Evolutionary conservation across 1,140 invertebrate genomes (phyloP).

Genomic region (Rhizoglyphus robini): DNA sequence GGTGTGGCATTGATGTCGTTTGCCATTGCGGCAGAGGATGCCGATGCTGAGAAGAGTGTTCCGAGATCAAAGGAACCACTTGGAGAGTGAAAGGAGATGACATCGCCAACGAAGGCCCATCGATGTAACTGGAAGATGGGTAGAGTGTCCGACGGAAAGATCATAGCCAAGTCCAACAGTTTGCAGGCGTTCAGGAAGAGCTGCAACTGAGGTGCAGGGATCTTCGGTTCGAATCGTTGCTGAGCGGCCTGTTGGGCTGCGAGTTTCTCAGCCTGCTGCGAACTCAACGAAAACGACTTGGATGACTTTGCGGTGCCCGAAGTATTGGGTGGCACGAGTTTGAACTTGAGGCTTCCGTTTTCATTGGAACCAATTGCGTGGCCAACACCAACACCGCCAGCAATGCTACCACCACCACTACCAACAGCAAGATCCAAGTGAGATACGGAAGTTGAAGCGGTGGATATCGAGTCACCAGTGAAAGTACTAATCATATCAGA

Average conservation of each 20-base stretch:
- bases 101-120: conserved; percentile 66
- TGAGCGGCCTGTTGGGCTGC: conserved; percentile 56
- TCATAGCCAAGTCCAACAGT: conserved; percentile 64
- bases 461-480: background rate
- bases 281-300: background rate
- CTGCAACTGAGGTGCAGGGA: conserved; percentile 48
- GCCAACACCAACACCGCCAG: background rate
- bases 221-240: conserved; percentile 38
- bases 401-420: background rate
- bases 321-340: background rate
- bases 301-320: background rate
- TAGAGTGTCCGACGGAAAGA: conserved; percentile 65
- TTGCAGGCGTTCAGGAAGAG: conserved; percentile 73
- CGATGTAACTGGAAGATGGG: conserved; percentile 90
- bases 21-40: background rate
- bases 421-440: background rate
- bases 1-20: background rate
- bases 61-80: background rate
- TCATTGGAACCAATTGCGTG: background rate
- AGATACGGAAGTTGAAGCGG: background rate
- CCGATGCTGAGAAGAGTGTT: conserved; percentile 2
- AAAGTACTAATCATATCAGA: background rate
- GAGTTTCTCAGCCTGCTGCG: conserved; percentile 52
- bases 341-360: background rate
- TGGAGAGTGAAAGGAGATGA: background rate